Evolutionary conservation across 2,797 vertebrate genomes (phyloP).

Genomic region (Cossypha heuglini): DNA sequence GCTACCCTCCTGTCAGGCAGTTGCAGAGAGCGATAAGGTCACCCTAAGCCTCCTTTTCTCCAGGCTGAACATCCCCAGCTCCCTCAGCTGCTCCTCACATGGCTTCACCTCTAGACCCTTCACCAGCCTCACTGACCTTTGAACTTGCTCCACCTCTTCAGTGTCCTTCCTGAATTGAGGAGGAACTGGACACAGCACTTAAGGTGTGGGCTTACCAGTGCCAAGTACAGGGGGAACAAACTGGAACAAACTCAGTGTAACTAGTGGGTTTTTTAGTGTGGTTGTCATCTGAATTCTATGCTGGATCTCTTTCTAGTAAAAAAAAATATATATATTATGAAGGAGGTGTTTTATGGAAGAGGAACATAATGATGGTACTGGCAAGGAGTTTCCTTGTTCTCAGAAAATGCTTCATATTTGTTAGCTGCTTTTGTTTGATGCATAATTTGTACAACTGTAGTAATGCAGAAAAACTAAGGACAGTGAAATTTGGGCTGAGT

Average conservation of each 20-base stretch:
- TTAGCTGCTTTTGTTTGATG: background rate
- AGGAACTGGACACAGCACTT: background rate
- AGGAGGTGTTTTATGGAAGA: background rate
- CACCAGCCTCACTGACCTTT: background rate
- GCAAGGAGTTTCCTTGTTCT: background rate
- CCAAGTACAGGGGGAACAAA: background rate
- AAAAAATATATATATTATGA: background rate
- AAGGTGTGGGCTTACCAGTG: background rate
- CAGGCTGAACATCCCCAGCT: background rate
- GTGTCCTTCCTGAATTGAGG: background rate
- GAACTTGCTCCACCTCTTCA: background rate
- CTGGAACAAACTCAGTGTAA: background rate
- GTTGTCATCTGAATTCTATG: background rate
- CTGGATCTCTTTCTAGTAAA: background rate
- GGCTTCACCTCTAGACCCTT: background rate
- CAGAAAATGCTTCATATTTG: background rate
- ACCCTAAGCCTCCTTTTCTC: background rate
- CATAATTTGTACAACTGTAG: background rate
- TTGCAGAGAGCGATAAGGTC: background rate
- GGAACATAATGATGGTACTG: background rate
- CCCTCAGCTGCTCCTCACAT: background rate
- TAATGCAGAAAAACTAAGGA: background rate
- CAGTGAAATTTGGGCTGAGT: background rate
- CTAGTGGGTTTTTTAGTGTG: background rate
- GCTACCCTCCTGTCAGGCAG: background rate